Evolutionary conservation across 2,797 vertebrate species (phyloP).

Genomic region (Cuculus canorus): DNA sequence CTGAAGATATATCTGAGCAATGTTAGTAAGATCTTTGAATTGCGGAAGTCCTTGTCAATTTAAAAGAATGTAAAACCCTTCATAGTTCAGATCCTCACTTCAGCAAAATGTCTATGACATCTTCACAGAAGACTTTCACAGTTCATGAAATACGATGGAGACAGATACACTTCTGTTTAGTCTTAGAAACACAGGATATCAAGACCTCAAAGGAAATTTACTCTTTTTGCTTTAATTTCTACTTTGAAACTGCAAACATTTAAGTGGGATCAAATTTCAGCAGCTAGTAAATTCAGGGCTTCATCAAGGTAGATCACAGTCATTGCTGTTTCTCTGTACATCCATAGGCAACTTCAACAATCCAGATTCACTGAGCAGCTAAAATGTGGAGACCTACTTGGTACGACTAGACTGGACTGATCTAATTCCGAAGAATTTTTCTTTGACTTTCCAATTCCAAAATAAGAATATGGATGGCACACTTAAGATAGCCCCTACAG

Average conservation of each 20-base stretch:
- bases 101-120: not conserved
- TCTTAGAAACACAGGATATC: not conserved
- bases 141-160: constrained; percentile 25
- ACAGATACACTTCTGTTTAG: not conserved
- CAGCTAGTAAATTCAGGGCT: not conserved
- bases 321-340: not conserved
- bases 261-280: not conserved
- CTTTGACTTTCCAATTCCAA: not conserved
- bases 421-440: not conserved
- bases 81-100: not conserved
- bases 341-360: not conserved
- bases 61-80: not conserved
- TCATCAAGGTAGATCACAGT: not conserved
- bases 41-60: not conserved
- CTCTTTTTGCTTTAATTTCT: not conserved
- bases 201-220: not conserved
- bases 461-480: not conserved
- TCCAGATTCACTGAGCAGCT: not conserved
- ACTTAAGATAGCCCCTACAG: not conserved
- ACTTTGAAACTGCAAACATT: not conserved
- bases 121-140: not conserved
- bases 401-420: not conserved
- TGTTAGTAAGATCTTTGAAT: not conserved
- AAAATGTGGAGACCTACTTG: not conserved
- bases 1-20: not conserved